Evolutionary conservation across 92 coral and sea anemone genomes (phyloP), one percentile per base, ranked within the genome.

Genomic region (Epizoanthus illoricatus): DNA sequence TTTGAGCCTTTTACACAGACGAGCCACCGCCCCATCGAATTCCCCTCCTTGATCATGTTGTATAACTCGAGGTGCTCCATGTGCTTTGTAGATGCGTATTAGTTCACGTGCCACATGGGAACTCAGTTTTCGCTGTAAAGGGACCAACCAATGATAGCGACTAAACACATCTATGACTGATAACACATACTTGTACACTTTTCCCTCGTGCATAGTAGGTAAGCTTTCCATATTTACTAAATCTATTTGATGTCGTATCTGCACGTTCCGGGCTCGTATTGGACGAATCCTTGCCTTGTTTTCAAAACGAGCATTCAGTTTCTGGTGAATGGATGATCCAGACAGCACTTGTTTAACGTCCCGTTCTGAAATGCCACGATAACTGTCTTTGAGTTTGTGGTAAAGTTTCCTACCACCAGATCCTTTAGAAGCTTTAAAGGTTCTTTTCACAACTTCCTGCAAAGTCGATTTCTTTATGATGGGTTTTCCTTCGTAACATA

Each of bases 231-330:
- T 66, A 75, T 80, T 71, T 10, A 80, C 84, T 23, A 80, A 80
- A 43, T 80, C 75, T 20, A 67, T 67, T n/a, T 80, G 84, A 66
- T 66, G 84, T 42, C 65, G 84, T 65, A 80, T 80, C 64, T 80
- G 75, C 7, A 80, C 84, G 57, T 39, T 57, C 67, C 84, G 33
- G 13, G 84, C 65, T 3, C 84, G 75, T 28, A 80, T 47, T 71
- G 89, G 85, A n/a, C 89, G 84, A 28, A 86, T 81, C 28, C 64
- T 74, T 57, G 89, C 89, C 75, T 86, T 71, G 73, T 80, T 71
- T 78, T 80, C 71, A 40, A 86, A 86, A 5, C 73, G 74, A 42
- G 70, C 52, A 62, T 79, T 70, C 47, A 79, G 76, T 71, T 62
- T 58, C 60, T 86, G 70, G 60, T 71, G 85, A 28, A 41, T 69